Base-by-base conservation (phyloP, 2,113 vertebrate species). In the Greenwoodochromis staneri region DNA sequence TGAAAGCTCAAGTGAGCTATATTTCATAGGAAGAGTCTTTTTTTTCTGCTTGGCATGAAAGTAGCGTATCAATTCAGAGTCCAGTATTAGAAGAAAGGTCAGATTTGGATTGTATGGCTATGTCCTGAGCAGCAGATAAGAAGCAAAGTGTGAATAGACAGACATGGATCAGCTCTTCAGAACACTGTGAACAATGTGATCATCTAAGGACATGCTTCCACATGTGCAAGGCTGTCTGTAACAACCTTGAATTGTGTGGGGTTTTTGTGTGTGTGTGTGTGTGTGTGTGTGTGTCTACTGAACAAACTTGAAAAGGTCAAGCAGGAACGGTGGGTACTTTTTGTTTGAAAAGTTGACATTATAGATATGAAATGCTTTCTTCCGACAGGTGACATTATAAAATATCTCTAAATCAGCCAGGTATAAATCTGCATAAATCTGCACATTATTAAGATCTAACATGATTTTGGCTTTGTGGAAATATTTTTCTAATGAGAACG, bases 41-140 rank as follows among this genome's bases (percentile, higher is more conserved):
- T 63, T 53, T 53, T 11, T 11, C 66, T 24, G 29, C 63, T 59
- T 42, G 29, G 49, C 24, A 71, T 69, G 69, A 82, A 81, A 27
- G 59, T 47, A 16, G 13, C 3, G 38, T 66, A 55, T 78, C 73
- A 71, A 81, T 61, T 80, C 24, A 53, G 38, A 54, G 55, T 84
- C 61, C 57, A 24, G 59, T 59, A 73, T 82, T 76, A 34, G 17
- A 36, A 24, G n/a, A 90, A 91, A 90, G 84, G 88, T 90, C 90
- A 90, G 21, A n/a, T 57, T 57, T 38, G 24, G 51, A 85, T 83
- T 87, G 10, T 78, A 49, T 49, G 3, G 71, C 24, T 29, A 49
- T 19, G 66, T 66, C 85, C 66, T 29, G 31, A 71, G 71, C 73
- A 69, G 34, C 27, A 76, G 86, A 90, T 84, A 85, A 84, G 40